phyloP scores from a whole-genome alignment of 2,797 vertebrate species.

The Lepidocolaptes lacrymiger region DNA sequence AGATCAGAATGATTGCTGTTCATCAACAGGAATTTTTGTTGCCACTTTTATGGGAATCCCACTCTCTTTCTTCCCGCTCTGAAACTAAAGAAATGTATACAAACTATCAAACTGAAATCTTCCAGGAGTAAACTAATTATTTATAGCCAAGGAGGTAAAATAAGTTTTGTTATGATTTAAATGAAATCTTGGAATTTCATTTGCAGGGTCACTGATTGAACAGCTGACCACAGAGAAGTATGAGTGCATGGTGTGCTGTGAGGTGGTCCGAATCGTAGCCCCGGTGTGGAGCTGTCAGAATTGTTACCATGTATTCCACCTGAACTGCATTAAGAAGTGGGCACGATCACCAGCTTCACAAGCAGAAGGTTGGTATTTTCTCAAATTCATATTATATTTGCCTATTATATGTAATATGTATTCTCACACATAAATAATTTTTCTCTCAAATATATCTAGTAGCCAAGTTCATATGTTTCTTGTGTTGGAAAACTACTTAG shows the following conservation, averaged over 20 bases:
- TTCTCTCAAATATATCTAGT: neutral
- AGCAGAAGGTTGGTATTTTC: constrained; percentile 85
- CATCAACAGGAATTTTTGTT: neutral
- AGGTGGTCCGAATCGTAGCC: constrained; percentile 88
- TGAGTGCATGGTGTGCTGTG: constrained; percentile 99
- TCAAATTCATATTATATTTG: neutral
- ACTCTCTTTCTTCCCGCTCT: neutral
- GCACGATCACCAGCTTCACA: constrained; percentile 95
- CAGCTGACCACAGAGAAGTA: constrained; percentile 97
- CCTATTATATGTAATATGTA: neutral
- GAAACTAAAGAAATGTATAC: neutral
- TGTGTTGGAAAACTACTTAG: neutral
- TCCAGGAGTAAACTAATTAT: neutral
- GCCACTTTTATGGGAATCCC: neutral
- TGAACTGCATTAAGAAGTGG: constrained; percentile 99
- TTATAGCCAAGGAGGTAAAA: neutral
- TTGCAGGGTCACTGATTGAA: constrained; percentile 91
- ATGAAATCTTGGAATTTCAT: neutral
- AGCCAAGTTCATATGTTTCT: neutral
- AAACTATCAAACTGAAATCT: neutral
- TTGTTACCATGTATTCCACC: constrained; percentile 97
- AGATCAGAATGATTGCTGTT: neutral
- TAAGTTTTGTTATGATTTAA: neutral
- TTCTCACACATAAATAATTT: neutral
- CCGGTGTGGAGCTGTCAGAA: constrained; percentile 97